phyloP scores from a whole-genome alignment of 1,140 invertebrate genomes.

The Aradophagus sp. region DNA sequence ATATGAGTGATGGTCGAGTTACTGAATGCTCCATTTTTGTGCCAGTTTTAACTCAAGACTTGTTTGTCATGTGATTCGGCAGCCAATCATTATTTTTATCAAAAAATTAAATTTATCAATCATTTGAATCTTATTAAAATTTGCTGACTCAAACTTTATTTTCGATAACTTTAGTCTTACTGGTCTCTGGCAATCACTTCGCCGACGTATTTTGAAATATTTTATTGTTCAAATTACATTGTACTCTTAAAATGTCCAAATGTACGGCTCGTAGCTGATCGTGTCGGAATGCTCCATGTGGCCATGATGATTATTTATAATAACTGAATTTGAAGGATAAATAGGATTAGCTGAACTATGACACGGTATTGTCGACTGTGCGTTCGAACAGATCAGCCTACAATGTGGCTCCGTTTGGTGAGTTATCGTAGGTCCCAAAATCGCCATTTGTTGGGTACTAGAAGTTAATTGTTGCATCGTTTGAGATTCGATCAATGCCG shows the following conservation, averaged over 20 bases:
- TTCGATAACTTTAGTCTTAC: too few relatives aligned
- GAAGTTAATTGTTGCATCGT: slow-evolving; percentile 36
- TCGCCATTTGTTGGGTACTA: slow-evolving; percentile 57
- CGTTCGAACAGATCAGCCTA: slow-evolving; percentile 60
- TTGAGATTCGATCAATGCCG: slow-evolving; percentile 31
- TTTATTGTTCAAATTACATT: slow-evolving; percentile 37
- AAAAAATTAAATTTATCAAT: too few relatives aligned
- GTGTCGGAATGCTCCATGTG: slow-evolving; percentile 70
- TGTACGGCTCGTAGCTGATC: slow-evolving; percentile 72
- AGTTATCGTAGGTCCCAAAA: slow-evolving; percentile 63
- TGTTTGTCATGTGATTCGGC: too few relatives aligned
- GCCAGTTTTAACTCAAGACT: too few relatives aligned
- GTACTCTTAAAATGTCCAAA: slow-evolving; percentile 69
- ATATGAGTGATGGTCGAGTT: too few relatives aligned
- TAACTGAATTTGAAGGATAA: slow-evolving; percentile 70
- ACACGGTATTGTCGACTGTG: slow-evolving; percentile 52
- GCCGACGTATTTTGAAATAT: slow-evolving; percentile 24
- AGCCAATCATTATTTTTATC: too few relatives aligned
- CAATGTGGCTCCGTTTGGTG: slow-evolving; percentile 64
- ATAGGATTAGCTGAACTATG: slow-evolving; percentile 56
- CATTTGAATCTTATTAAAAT: too few relatives aligned
- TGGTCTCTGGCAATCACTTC: too few relatives aligned
- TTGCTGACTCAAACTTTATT: too few relatives aligned
- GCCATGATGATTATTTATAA: slow-evolving; percentile 60
- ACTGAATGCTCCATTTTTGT: too few relatives aligned